Percentiles rank a stretch among this genome's conserved stretches.
These are phyloP conservation scores for Holothuria scabra DNA, from an alignment of 53 echinoderm and acorn worm species.

Conservation along the genomic window DNA sequence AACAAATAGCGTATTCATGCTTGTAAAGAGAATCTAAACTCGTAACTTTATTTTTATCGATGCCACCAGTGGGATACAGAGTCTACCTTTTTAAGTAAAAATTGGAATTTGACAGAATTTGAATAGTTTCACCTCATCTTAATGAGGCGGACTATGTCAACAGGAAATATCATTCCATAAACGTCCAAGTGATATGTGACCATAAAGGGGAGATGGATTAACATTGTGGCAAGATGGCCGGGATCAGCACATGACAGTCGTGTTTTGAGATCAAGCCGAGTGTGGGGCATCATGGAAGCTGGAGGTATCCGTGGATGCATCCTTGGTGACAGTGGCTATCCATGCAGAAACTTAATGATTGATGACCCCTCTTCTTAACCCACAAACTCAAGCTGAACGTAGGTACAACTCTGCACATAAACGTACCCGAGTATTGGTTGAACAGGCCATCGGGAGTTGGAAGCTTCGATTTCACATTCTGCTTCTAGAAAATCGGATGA, in stretches of 20 bases:
- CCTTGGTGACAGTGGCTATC: slow-evolving; percentile 43
- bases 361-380: slow-evolving; percentile 32
- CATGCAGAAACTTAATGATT: slow-evolving; percentile 16
- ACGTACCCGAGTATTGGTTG: background rate
- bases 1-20: too few species aligned
- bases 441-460: slow-evolving; percentile 9
- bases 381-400: slow-evolving; percentile 1
- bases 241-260: slow-evolving; percentile 18
- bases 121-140: background rate
- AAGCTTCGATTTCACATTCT: slow-evolving; percentile 6
- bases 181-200: slow-evolving; percentile 20
- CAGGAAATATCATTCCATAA: slow-evolving; percentile 3
- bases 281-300: background rate
- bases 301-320: slow-evolving; percentile 14
- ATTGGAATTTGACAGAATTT: background rate
- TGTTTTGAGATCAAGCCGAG: slow-evolving; percentile 1
- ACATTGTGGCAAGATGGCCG: slow-evolving; percentile 32
- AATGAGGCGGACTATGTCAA: background rate
- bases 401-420: slow-evolving; percentile 19
- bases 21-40: too few species aligned
- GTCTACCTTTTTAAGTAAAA: too few species aligned
- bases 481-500: background rate
- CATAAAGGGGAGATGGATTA: background rate
- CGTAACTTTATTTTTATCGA: too few species aligned
- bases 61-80: too few species aligned